These are phyloP conservation scores for Cheumatopsyche charites DNA, from an alignment of 1,140 invertebrate species.

Conservation along the genomic window DNA sequence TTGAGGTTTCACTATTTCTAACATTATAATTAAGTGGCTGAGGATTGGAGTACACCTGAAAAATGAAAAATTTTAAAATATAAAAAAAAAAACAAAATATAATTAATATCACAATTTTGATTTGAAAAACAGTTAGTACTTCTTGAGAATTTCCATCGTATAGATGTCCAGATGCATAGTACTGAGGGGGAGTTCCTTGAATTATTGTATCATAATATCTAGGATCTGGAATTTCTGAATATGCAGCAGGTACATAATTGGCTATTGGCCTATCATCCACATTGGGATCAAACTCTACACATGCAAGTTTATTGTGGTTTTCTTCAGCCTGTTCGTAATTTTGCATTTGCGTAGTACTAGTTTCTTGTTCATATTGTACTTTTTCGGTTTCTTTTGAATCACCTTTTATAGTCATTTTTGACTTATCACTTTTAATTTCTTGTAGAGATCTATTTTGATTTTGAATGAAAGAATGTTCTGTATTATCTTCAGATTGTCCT, in stretches of 20 bases:
- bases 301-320: background rate
- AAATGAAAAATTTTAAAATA: background rate
- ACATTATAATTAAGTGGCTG: background rate
- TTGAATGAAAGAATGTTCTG: too few species aligned
- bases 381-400: background rate
- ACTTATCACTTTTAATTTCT: background rate
- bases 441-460: too few species aligned
- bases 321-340: background rate
- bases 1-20: conserved; percentile 1
- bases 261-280: conserved; percentile 9
- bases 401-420: background rate
- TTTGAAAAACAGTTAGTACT: background rate
- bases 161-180: conserved; percentile 3
- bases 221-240: conserved; percentile 15
- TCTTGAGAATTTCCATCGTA: conserved; percentile 23
- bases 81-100: background rate
- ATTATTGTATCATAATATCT: conserved; percentile 6
- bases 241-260: conserved; percentile 15
- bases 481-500: too few species aligned
- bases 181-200: conserved; percentile 4
- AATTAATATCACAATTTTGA: background rate
- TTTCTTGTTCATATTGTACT: background rate
- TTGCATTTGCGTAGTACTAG: background rate
- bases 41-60: conserved; percentile 24
- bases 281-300: background rate